phyloP scores from a whole-genome alignment of 1,140 invertebrate genomes.

The Drosophila burlai region DNA sequence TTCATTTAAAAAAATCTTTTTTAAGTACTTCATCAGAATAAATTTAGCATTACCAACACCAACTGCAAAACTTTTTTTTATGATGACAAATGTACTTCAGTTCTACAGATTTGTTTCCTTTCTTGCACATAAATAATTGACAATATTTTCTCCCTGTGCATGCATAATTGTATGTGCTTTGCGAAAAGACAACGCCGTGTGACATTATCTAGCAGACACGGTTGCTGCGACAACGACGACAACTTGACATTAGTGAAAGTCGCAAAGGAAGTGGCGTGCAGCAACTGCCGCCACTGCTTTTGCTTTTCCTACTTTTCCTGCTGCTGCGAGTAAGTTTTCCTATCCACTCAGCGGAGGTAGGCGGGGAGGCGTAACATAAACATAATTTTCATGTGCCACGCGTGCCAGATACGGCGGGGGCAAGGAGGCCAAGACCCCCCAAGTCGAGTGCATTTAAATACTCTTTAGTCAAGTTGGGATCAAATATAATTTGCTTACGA shows the following conservation, averaged over 20 bases:
- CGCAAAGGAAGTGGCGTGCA: constrained; percentile 79
- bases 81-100: background rate
- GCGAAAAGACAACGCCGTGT: constrained; percentile 53
- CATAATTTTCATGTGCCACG: constrained; percentile 80
- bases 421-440: constrained; percentile 34
- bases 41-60: background rate
- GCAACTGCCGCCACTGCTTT: constrained; percentile 44
- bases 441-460: constrained; percentile 21
- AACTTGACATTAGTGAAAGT: constrained; percentile 83
- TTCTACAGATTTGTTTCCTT: background rate
- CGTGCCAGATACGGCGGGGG: constrained; percentile 43
- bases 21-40: background rate
- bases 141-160: background rate
- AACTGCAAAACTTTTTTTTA: too few relatives aligned
- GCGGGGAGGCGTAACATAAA: constrained; percentile 58
- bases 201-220: constrained; percentile 81
- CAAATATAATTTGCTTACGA: background rate
- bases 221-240: constrained; percentile 70
- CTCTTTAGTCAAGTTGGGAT: background rate
- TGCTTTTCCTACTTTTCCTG: constrained; percentile 27
- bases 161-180: constrained; percentile 27
- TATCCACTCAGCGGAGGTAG: background rate
- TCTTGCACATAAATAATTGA: background rate
- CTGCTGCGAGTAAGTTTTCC: constrained; percentile 18
- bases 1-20: background rate